phyloP scores from a whole-genome alignment of 1,140 invertebrate genomes.

The Drosophila ananassae region DNA sequence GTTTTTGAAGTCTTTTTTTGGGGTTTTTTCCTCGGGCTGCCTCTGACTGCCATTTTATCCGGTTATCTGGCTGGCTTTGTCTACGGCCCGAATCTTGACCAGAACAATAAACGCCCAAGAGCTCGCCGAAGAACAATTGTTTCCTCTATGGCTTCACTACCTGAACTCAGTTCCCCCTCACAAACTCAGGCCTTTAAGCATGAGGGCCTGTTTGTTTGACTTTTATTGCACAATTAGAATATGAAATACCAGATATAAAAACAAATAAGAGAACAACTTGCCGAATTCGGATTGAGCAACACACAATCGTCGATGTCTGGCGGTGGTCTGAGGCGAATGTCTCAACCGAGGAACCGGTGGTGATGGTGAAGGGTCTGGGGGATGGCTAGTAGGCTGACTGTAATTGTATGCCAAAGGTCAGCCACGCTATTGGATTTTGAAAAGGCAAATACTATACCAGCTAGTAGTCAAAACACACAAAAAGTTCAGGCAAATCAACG shows the following conservation, averaged over 20 bases:
- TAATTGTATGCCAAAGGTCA: constrained; percentile 77
- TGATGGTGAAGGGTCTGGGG: constrained; percentile 8
- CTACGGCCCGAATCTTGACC: constrained; percentile 29
- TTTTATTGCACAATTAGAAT: constrained; percentile 69
- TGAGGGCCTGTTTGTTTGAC: constrained; percentile 36
- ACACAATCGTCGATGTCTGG: constrained; percentile 35
- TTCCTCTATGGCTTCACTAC: constrained; percentile 21
- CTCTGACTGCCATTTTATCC: constrained; percentile 15
- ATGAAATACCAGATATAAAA: constrained; percentile 41
- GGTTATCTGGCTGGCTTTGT: constrained; percentile 18
- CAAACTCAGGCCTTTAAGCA: constrained; percentile 10
- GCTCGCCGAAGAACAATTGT: constrained; percentile 18
- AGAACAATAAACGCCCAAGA: constrained; percentile 48
- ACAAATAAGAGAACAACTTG: constrained; percentile 39
- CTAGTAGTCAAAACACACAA: constrained; percentile 3
- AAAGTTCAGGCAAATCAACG: constrained; percentile 7
- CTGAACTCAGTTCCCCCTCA: constrained; percentile 9
- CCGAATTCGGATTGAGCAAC: constrained; percentile 18
- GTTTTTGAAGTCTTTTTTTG: not conserved
- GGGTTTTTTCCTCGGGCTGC: constrained; percentile 11
- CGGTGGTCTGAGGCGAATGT: constrained; percentile 19
- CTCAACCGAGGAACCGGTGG: not conserved
- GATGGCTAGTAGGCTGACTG: not conserved
- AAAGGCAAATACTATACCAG: constrained; percentile 27
- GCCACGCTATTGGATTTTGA: constrained; percentile 53